Conservation (phyloP, 1,140 invertebrate species). For the Asobara japonica region DNA sequence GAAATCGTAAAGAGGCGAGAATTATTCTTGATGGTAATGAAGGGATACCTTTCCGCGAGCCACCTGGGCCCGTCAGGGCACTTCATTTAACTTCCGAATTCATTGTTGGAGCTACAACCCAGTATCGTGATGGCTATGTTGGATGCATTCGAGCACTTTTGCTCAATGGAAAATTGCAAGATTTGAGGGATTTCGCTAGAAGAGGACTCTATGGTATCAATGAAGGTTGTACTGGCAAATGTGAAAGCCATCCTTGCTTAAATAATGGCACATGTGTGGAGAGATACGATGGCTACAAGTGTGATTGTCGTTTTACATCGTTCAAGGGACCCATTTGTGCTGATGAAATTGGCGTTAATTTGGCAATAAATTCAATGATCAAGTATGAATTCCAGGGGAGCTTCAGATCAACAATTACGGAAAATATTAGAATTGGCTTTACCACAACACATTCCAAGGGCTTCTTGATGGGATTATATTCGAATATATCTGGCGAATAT, state of each 20-base stretch:
- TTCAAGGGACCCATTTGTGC: slow-evolving; percentile 98
- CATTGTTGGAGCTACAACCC: slow-evolving; percentile 83
- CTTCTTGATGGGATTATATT: slow-evolving; percentile 89
- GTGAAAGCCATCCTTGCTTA: slow-evolving; percentile 89
- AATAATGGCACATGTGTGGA: slow-evolving; percentile 96
- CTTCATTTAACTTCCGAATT: slow-evolving; percentile 85
- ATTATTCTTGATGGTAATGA: slow-evolving; percentile 88
- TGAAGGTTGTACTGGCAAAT: slow-evolving; percentile 89
- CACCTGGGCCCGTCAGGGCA: slow-evolving; percentile 82
- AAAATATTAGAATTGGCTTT: slow-evolving; percentile 94
- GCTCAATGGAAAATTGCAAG: slow-evolving; percentile 88
- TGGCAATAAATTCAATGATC: slow-evolving; percentile 88
- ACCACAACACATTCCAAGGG: slow-evolving; percentile 94
- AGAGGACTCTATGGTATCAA: slow-evolving; percentile 79
- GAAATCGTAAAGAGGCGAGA: slow-evolving; percentile 88
- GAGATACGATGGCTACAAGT: slow-evolving; percentile 89
- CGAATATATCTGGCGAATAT: slow-evolving; percentile 90
- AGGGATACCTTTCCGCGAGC: slow-evolving; percentile 85
- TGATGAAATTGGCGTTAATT: slow-evolving; percentile 96
- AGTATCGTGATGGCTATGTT: slow-evolving; percentile 91
- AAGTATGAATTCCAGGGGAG: slow-evolving; percentile 93
- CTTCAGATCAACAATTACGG: slow-evolving; percentile 87
- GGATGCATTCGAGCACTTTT: slow-evolving; percentile 93
- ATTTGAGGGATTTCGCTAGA: slow-evolving; percentile 78
- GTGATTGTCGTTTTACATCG: slow-evolving; percentile 97